These are phyloP conservation scores for Tetramorium alpestre DNA, from an alignment of 1,140 invertebrate species.

Conservation along the genomic window DNA sequence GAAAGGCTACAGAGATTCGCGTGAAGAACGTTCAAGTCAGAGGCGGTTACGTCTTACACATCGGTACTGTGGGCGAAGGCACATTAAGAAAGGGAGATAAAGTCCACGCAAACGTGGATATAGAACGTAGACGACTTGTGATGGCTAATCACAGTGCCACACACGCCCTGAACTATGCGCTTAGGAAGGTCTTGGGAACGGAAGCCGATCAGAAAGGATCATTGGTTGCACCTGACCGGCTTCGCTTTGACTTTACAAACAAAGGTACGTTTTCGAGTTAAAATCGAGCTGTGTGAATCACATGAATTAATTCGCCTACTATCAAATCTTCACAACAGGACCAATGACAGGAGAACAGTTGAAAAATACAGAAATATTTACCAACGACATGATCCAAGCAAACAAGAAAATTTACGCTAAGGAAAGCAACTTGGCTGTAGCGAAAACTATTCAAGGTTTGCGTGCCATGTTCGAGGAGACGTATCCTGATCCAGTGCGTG, in stretches of 20 bases:
- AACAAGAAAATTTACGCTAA: slow-evolving; percentile 96
- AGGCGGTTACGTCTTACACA: slow-evolving; percentile 98
- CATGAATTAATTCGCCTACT: neutral
- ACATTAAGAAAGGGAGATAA: slow-evolving; percentile 94
- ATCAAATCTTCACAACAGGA: slow-evolving; percentile 77
- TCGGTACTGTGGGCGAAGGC: slow-evolving; percentile 94
- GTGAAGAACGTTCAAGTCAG: slow-evolving; percentile 98
- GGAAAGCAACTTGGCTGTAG: slow-evolving; percentile 92
- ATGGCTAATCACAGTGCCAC: slow-evolving; percentile 99
- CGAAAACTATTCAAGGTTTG: slow-evolving; percentile 97
- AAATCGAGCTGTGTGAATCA: neutral
- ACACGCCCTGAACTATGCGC: slow-evolving; percentile 97
- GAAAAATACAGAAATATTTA: slow-evolving; percentile 93
- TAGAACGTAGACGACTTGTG: slow-evolving; percentile 92
- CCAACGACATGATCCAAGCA: slow-evolving; percentile 91
- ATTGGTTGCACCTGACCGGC: slow-evolving; percentile 98
- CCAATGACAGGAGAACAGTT: slow-evolving; percentile 96
- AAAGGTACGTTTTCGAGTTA: slow-evolving; percentile 87
- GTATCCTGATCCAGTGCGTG: slow-evolving; percentile 99
- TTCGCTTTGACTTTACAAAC: slow-evolving; percentile 98
- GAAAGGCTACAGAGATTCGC: slow-evolving; percentile 93
- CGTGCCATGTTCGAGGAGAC: slow-evolving; percentile 99
- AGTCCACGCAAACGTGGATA: slow-evolving; percentile 94
- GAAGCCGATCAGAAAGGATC: slow-evolving; percentile 99
- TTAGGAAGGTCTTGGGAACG: slow-evolving; percentile 94